Conservation (phyloP, 2,113 vertebrate species). For the Trogon melanurus region DNA sequence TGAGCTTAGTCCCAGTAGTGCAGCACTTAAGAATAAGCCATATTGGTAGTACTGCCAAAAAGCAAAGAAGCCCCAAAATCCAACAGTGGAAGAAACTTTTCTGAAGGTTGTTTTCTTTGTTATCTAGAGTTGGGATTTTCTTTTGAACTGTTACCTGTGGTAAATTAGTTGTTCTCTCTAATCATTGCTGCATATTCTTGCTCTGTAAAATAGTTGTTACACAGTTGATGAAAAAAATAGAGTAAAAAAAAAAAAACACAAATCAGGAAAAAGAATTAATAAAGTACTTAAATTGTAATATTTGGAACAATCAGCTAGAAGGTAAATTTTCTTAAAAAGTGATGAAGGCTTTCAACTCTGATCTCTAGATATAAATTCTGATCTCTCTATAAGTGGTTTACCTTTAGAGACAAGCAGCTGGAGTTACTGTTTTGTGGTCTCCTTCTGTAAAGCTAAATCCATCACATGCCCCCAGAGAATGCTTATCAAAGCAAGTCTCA, state of each 20-base stretch:
- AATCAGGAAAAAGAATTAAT: too few species aligned
- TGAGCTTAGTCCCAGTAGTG: neutral
- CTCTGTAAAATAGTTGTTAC: neutral
- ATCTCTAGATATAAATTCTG: neutral
- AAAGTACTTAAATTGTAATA: neutral
- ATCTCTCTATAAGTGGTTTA: neutral
- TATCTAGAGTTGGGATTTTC: neutral
- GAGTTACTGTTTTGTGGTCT: neutral
- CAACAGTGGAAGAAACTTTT: neutral
- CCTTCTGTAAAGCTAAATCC: neutral
- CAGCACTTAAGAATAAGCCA: neutral
- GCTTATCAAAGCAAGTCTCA: neutral
- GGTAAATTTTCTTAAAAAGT: neutral
- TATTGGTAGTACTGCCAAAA: neutral
- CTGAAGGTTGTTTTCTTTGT: neutral
- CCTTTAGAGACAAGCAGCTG: neutral
- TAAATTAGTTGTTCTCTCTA: neutral
- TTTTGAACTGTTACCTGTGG: neutral
- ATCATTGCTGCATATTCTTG: neutral
- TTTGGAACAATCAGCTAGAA: neutral
- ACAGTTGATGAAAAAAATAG: neutral
- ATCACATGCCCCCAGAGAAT: neutral
- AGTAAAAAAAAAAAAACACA: accelerated
- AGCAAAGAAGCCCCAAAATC: neutral
- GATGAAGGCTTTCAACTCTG: neutral